Base-by-base conservation (phyloP, 2,888 invertebrate species). In the Ryuthela nishihirai region DNA sequence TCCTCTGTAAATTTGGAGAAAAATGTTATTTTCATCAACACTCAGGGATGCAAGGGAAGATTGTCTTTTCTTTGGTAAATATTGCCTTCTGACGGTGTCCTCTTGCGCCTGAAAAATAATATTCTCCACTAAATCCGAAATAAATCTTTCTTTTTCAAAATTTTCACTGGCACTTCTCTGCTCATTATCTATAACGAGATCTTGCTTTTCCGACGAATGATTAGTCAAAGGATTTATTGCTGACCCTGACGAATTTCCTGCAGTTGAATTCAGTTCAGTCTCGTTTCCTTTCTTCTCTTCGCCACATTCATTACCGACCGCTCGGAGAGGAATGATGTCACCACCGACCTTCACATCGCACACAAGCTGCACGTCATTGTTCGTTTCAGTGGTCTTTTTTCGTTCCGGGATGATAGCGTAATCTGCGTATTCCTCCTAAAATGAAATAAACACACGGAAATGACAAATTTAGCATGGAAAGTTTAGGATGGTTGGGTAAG, bases 351-450 rank as follows among this genome's bases (percentile, higher is more conserved):
- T n/a, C n/a, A n/a, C n/a, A n/a, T n/a, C n/a, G n/a, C n/a, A n/a
- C n/a, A n/a, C n/a, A n/a, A n/a, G n/a, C n/a, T n/a, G n/a, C n/a
- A 20, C 9, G 24, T 15, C 41, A 24, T 34, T 6, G 12, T 23
- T 12, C n/a, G 29, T 15, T 24, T 35, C n/a, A n/a, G 18, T 41
- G 12, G 12, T 7, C 9, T 5, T 3, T 29, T 23, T 23, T 48
- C 23, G 2, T 18, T 56, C 40, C 4, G 54, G 43, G 26, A 49
- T 49, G 5, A 56, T 35, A 20, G 49, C 44, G 35, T 56, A 49
- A 17, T 56, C 55, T 17, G 49, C 44, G 40, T 49, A 39, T 25
- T 40, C 45, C 29, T 43, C 43, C 55, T 56, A 23, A n/a, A 55
- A 49, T 18, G 45, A 23, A 44, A 26, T 3, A 12, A 36, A n/a